phyloP scores from a whole-genome alignment of 2,113 vertebrate species.

The Psilopsiagon aymara region DNA sequence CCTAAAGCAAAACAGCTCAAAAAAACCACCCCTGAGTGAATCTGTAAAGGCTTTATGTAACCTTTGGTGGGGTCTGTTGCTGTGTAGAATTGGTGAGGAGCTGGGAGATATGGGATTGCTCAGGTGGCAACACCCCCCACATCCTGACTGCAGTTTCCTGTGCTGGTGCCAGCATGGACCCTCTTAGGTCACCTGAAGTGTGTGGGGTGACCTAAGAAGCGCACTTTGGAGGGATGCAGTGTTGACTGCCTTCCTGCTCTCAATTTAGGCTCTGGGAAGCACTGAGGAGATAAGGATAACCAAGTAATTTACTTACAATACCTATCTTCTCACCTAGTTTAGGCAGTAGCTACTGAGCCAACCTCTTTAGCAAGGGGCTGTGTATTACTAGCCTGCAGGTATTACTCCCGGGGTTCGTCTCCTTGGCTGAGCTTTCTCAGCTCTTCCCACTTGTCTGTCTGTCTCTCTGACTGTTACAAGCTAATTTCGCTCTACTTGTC shows the following conservation, averaged over 20 bases:
- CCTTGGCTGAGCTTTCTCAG: background rate
- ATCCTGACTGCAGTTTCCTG: background rate
- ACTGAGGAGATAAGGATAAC: fast-evolving
- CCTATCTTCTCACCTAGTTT: background rate
- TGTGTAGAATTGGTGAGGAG: background rate
- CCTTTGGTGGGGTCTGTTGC: background rate
- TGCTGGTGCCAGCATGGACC: background rate
- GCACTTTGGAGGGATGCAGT: background rate
- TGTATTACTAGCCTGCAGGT: background rate
- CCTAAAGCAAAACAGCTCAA: background rate
- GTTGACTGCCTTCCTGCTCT: background rate
- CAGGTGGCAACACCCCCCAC: background rate
- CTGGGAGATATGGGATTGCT: background rate
- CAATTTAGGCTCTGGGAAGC: background rate
- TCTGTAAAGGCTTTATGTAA: background rate
- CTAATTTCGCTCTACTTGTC: background rate
- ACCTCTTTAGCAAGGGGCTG: background rate
- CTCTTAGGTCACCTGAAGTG: background rate
- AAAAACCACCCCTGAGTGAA: background rate
- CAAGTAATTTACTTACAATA: background rate
- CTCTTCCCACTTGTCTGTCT: background rate
- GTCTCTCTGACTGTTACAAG: background rate
- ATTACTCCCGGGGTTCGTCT: background rate
- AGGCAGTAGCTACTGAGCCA: background rate
- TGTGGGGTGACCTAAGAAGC: background rate